phyloP scores from a whole-genome alignment of 2,888 invertebrate genomes.

The Enchytraeus crypticus region DNA sequence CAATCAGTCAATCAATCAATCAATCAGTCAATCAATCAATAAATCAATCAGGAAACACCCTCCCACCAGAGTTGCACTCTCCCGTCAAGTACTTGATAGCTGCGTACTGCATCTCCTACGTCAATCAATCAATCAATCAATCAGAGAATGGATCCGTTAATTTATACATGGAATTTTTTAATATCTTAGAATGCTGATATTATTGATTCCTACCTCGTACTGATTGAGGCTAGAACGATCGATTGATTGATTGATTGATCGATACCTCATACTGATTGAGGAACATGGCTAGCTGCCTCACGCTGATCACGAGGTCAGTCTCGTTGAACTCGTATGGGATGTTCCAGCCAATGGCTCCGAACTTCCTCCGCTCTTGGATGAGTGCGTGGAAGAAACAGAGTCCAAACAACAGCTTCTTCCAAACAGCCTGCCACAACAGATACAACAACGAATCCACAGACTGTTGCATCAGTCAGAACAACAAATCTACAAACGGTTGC shows the following conservation, averaged over 20 bases:
- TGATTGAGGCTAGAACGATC: no score
- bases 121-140: no score
- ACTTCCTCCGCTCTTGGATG: constrained; percentile 51
- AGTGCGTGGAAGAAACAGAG: constrained; percentile 53
- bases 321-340: constrained; percentile 53
- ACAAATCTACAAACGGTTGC: no score
- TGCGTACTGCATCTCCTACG: constrained; percentile 50
- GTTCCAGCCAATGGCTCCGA: constrained; percentile 54
- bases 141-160: no score
- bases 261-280: constrained; percentile 51
- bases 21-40: no score
- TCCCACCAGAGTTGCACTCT: constrained; percentile 53
- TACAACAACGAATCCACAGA: not conserved
- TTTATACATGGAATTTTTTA: no score
- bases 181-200: no score
- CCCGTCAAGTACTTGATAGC: constrained; percentile 52
- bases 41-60: no score
- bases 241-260: no score
- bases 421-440: constrained; percentile 39
- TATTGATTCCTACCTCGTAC: no score
- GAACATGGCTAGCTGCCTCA: constrained; percentile 51
- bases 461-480: no score
- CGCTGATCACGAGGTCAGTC: constrained; percentile 51
- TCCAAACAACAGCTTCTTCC: constrained; percentile 50
- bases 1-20: no score